Base-by-base conservation (phyloP, 2,797 vertebrate species). In the Enteromius radiatus region DNA sequence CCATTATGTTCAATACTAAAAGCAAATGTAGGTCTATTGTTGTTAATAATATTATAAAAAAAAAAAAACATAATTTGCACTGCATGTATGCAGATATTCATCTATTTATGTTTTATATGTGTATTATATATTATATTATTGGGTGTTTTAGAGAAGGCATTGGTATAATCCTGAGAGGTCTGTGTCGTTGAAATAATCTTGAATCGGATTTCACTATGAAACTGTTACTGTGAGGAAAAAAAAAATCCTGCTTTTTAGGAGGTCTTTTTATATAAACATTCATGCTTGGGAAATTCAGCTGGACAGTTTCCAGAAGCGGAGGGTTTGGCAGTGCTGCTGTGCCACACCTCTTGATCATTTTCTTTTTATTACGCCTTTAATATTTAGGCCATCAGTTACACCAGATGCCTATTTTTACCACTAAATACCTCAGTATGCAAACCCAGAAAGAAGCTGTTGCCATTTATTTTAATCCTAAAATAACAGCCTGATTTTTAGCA, bases 191-290 rank as follows among this genome's bases (percentile, higher is more conserved):
- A 56, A 64, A 28, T 61, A 8, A 28, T 28, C 76, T 78, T 11
- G 2, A 83, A 77, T 87, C 45, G 70, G 80, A 61, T 82, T 85
- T 77, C 75, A 56, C 81, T 87, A 49, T 83, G 45, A 77, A 86
- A 84, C 59, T 19, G 75, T 77, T 47, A 43, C 63, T 74, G 49
- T 56, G 10, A 80, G 70, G 41, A 84, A 73, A 65, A 43, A 80
- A 81, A 65, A 43, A 80, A 81, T 80, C 54, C 41, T 68, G 12
- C 15, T 75, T 83, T 84, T 80, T 56, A 76, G 67, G 21, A 71
- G 65, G 70, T 45, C 76, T 82, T 91, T 89, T 90, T 90, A 87
- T 83, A 74, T 91, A 83, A 92, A 91, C 83, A 71, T 84, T 90
- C 89, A 88, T 45, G 68, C 86, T 86, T 75, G 59, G 91, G 86